phyloP scores from a whole-genome alignment of 2,113 vertebrate genomes.

The Sarotherodon lohbergeri region DNA sequence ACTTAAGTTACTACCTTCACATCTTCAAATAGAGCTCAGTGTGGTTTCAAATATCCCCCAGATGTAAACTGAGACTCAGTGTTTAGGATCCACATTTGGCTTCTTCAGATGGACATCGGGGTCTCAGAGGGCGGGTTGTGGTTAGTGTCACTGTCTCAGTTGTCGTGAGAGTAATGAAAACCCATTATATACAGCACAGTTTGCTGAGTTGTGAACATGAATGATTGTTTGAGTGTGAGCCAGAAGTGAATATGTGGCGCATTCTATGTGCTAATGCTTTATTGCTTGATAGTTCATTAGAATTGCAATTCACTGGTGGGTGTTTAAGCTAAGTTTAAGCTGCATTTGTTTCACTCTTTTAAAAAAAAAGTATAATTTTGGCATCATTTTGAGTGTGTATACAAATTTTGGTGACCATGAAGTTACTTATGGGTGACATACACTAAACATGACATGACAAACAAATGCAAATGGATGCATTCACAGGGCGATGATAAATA shows the following conservation, averaged over 20 bases:
- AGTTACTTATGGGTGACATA: not conserved
- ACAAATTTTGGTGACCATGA: not conserved
- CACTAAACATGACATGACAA: not conserved
- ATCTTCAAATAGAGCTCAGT: constrained; percentile 43
- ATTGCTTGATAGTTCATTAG: not conserved
- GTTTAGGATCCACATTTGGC: constrained; percentile 39
- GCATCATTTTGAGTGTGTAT: not conserved
- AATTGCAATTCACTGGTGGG: not conserved
- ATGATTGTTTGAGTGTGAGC: not conserved
- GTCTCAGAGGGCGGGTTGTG: constrained; percentile 20
- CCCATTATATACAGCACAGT: not conserved
- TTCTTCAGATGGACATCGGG: not conserved
- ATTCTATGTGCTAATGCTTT: not conserved
- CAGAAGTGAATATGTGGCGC: not conserved
- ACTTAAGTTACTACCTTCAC: constrained; percentile 43
- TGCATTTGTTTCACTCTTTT: not conserved
- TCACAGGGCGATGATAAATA: not conserved
- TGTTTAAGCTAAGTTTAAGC: not conserved
- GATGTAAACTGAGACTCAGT: constrained; percentile 35
- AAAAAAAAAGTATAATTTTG: not conserved
- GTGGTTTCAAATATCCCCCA: constrained; percentile 34
- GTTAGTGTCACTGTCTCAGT: constrained; percentile 23
- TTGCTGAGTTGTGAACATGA: not conserved
- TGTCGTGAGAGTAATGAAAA: constrained; percentile 5
- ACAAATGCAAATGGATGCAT: not conserved